Evolutionary conservation across 1,140 invertebrate species (phyloP), one percentile per base, ranked within the genome.

Genomic region (Lethocerus indicus): DNA sequence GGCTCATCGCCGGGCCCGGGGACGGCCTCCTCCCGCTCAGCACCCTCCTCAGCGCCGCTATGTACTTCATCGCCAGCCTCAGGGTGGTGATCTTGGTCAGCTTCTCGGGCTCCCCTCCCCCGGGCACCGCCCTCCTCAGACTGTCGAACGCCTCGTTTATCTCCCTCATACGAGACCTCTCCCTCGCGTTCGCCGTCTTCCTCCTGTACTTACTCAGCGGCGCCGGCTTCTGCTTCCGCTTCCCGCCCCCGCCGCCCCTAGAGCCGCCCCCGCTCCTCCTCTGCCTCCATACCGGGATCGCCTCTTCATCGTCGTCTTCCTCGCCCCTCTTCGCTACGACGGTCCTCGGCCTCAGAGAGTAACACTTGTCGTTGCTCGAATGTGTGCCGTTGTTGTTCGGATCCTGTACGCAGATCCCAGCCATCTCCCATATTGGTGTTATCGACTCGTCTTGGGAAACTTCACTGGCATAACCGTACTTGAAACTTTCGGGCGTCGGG

Each of bases 1-100:
- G 53, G 53, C 23, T 57, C 55, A 13, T 35, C 45, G 32, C 54
- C 55, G 2, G 55, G 55, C 26, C 29, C 42, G 13, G 54, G 48
- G n/a, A n/a, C n/a, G n/a, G n/a, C n/a, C n/a, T n/a, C n/a, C n/a
- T n/a, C 20, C 53, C 56, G 28, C 39, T 41, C 45, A 71, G 59
- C 5, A 61, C 66, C 20, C 67, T 64, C 16, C 59, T 66, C n/a
- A 80, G 60, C 13, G 76, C 78, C 18, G 76, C 68, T 48, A 92
- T 92, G 62, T 92, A 93, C 58, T 83, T 80, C 75, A 91, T 86
- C 3, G 87, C 86, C 42, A 89, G 64, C 12, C 82, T 64, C 16
- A 91, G 66, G 2, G 86, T 89, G 5, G 85, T 87, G 55, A 90
- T 89, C 69, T 90, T 91, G 26, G 87, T 90, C 44, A 87, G 64